Evolutionary conservation across 2,888 invertebrate genomes (phyloP), one percentile per base, ranked within the genome.

Genomic region (Latheticus oryzae): DNA sequence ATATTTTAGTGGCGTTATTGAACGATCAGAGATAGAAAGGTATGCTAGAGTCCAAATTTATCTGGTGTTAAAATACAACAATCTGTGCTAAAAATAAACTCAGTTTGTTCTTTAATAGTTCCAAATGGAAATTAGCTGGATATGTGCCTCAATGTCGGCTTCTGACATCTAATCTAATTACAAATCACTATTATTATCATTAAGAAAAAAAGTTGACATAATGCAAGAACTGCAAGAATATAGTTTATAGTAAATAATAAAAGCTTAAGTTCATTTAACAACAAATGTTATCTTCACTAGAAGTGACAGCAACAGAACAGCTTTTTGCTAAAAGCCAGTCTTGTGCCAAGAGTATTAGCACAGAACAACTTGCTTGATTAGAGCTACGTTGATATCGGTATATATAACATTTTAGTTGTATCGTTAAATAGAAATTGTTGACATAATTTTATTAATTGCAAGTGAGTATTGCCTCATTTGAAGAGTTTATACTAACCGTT

Each of bases 381-480:
- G 58, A 64, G 58, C 56, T 62, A 35, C 61, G 59, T 47, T 53
- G 60, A 58, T 61, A 61, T 64, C 35, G 50, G 47, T 58, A 61
- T 63, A 61, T 59, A 61, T 61, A 47, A 32, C 50, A 23, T 57
- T 58, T 37, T 12, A 45, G 60, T 61, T 42, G 51, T 51, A 52
- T 60, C 61, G 68, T 67, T 69, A 70, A 66, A 66, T 67, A 64
- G 60, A 65, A 69, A 63, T 61, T 62, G 65, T 13, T 64, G 61
- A 63, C 65, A 62, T 63, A 61, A 62, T 61, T 65, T 65, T 69
- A 67, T 70, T 70, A 71, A 71, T 71, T 69, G 67, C 63, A 66
- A 71, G 67, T 69, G n/a, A n/a, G n/a, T 69, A 71, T 71, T 63
- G 60, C 60, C 66, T 62, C 69, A 67, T 68, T 71, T 68, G n/a